phyloP scores from a whole-genome alignment of 2,797 vertebrate species.

The Adelosebastes latens region DNA sequence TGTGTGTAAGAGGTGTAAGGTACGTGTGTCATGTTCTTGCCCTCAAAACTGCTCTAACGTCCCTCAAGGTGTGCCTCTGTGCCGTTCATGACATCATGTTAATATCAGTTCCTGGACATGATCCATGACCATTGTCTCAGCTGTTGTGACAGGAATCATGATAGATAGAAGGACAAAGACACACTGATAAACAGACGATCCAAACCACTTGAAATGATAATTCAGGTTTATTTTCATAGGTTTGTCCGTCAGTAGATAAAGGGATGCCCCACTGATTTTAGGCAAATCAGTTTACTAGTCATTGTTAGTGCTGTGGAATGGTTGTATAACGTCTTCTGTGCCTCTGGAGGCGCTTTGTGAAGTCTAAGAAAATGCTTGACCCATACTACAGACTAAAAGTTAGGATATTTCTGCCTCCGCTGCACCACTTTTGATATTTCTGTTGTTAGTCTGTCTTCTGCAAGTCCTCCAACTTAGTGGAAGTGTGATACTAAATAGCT shows the following conservation, averaged over 20 bases:
- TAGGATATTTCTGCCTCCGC: not conserved
- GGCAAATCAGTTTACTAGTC: not conserved
- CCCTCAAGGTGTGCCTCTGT: conserved; percentile 6
- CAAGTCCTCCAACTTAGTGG: not conserved
- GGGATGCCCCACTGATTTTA: not conserved
- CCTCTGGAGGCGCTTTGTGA: not conserved
- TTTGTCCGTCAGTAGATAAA: not conserved
- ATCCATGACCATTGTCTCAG: conserved; percentile 36
- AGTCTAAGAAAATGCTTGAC: not conserved
- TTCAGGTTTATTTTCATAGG: not conserved
- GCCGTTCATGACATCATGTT: conserved; percentile 37
- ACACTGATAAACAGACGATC: not conserved
- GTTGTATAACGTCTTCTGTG: not conserved
- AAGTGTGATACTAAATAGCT: not conserved
- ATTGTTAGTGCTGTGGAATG: not conserved
- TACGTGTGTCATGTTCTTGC: conserved; percentile 26
- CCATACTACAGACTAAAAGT: not conserved
- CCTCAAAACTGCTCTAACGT: conserved; percentile 3
- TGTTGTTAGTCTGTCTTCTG: not conserved
- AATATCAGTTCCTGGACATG: conserved; percentile 32
- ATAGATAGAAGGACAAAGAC: not conserved
- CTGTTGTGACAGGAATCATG: conserved; percentile 14
- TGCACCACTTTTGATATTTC: not conserved
- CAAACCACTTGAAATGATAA: not conserved
- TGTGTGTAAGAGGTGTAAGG: conserved; percentile 1